phyloP scores from a whole-genome alignment of 2,113 vertebrate species.

The Scartelaos histophorus region DNA sequence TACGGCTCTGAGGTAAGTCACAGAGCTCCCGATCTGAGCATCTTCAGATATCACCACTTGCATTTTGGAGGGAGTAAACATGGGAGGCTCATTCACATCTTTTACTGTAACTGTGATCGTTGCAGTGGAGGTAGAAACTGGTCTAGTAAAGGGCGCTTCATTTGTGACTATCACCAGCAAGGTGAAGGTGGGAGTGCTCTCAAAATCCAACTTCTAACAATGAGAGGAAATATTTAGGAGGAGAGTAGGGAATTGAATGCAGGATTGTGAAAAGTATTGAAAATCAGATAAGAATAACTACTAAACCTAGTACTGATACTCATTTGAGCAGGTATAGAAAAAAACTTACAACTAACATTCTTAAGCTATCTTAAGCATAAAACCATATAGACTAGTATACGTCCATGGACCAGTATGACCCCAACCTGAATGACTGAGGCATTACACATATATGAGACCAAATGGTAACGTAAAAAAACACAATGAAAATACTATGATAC shows the following conservation, averaged over 20 bases:
- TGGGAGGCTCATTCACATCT: conserved; percentile 75
- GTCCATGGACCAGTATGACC: too few species aligned
- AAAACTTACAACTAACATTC: too few species aligned
- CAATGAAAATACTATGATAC: too few species aligned
- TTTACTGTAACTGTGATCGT: conserved; percentile 73
- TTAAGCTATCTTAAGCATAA: too few species aligned
- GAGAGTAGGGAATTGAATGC: background rate
- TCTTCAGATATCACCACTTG: conserved; percentile 64
- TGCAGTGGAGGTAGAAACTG: conserved; percentile 76
- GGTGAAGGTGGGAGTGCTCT: conserved; percentile 60
- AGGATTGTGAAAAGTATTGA: too few species aligned
- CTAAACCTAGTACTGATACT: too few species aligned
- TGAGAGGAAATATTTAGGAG: background rate
- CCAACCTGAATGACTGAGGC: too few species aligned
- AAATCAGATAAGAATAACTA: too few species aligned
- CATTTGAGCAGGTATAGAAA: too few species aligned
- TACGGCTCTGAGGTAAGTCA: conserved; percentile 75
- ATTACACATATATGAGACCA: too few species aligned
- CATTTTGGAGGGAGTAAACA: conserved; percentile 72
- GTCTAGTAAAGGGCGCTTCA: conserved; percentile 35
- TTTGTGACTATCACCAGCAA: conserved; percentile 78
- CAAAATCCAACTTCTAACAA: conserved; percentile 81
- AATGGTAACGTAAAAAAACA: too few species aligned
- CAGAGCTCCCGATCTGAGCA: conserved; percentile 48
- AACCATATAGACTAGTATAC: too few species aligned